These are phyloP conservation scores for Chymomyza procnemis DNA, from an alignment of 2,888 invertebrate genomes.

Conservation along the genomic window DNA sequence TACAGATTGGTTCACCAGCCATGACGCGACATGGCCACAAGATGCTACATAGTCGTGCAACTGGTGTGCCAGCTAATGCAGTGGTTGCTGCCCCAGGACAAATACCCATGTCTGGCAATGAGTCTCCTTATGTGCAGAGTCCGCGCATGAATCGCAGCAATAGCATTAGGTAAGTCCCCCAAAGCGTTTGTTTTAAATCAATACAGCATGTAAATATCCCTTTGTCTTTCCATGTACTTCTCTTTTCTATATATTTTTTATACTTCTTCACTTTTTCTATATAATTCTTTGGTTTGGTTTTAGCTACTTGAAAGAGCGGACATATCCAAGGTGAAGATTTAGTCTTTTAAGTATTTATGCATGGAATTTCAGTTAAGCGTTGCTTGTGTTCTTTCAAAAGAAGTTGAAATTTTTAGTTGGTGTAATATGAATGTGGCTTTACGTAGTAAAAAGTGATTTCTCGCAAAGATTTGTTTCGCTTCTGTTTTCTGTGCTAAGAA, in stretches of 20 bases:
- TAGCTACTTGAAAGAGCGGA: constrained; percentile 95
- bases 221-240: constrained; percentile 17
- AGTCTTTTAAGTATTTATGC: constrained; percentile 26
- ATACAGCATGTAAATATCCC: constrained; percentile 15
- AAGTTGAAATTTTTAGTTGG: constrained; percentile 15
- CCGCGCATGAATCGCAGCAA: constrained; percentile 91
- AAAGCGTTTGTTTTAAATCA: neutral
- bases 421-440: too few species aligned
- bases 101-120: constrained; percentile 58
- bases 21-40: constrained; percentile 80
- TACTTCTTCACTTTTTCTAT: constrained; percentile 8
- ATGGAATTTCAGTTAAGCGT: neutral
- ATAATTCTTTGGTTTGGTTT: constrained; percentile 21
- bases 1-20: constrained; percentile 86
- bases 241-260: constrained; percentile 12
- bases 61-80: constrained; percentile 40
- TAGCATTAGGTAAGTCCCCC: constrained; percentile 88
- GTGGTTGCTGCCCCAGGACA: constrained; percentile 39
- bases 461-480: too few species aligned
- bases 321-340: constrained; percentile 87
- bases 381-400: constrained; percentile 20
- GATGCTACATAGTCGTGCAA: constrained; percentile 75
- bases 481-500: too few species aligned
- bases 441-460: too few species aligned
- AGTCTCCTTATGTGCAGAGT: constrained; percentile 80